A percentile compares a stretch with the other conserved stretches of the same genome.
Conservation (phyloP, 2,113 vertebrate genomes). For the Sardina pilchardus region DNA sequence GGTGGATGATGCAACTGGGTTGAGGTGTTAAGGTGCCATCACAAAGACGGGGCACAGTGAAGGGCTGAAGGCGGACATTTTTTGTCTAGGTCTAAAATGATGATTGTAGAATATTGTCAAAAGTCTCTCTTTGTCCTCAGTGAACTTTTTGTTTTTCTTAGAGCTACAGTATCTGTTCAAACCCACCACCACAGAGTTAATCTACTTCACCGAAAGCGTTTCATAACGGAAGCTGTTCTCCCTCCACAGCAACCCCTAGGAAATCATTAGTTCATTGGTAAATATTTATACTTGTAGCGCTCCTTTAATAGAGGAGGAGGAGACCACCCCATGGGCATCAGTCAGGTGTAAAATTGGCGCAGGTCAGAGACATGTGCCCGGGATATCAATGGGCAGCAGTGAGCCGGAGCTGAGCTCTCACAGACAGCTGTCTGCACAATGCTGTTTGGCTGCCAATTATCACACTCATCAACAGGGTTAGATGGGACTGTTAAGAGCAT, state of each 20-base stretch:
- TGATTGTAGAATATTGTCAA: background rate
- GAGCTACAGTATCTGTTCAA: background rate
- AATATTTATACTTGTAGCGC: background rate
- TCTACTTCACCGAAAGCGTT: background rate
- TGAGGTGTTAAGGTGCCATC: background rate
- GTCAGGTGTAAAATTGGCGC: background rate
- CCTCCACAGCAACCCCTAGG: background rate
- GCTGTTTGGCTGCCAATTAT: background rate
- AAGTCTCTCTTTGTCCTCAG: background rate
- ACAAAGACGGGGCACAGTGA: background rate
- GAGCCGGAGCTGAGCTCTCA: background rate
- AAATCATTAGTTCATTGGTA: background rate
- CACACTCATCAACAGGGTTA: background rate
- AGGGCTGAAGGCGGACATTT: background rate
- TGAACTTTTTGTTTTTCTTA: too few relatives aligned
- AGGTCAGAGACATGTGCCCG: background rate
- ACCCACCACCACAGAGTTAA: background rate
- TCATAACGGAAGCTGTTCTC: background rate
- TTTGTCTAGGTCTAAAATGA: background rate
- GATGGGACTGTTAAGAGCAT: background rate
- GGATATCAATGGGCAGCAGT: background rate
- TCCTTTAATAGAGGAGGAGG: background rate
- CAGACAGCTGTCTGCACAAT: background rate
- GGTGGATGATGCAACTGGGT: background rate
- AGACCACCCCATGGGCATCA: background rate